Evolutionary conservation across 2,888 invertebrate species (phyloP), one percentile per base, ranked within the genome.

Genomic region (Andrena camellia): DNA sequence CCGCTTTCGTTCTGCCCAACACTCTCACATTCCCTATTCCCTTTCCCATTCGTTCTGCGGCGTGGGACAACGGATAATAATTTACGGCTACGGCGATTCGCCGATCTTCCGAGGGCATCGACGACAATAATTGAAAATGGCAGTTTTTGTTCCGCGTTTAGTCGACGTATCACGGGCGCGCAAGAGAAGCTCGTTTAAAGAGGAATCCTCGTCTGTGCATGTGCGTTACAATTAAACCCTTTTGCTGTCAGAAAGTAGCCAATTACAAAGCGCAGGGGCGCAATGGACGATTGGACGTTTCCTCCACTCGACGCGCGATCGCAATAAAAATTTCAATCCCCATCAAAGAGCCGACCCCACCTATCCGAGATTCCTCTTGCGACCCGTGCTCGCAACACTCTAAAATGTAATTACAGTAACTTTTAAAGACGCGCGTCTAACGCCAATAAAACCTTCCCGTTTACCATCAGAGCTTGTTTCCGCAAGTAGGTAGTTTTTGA

Each of bases 51-150:
- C 64, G 66, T 83, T 68, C 81, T 69, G 68, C 71, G 67, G 67
- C 33, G 31, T 64, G 72, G 72, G 69, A 72, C 59, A 81, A 83
- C 66, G 63, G 77, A 81, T 29, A 69, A 57, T 57, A 75, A 50
- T 68, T 23, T 72, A 77, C 35, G 42, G 20, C 68, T 64, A 68
- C 62, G 48, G 62, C 50, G 63, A 62, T 84, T 48, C 42, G 8
- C 60, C 50, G 29, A 68, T 66, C 67, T 67, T 57, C 35, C 69
- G 72, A 54, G 63, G 60, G 54, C 71, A 75, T 70, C 77, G 79
- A 75, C 31, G 71, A 33, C 52, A 52, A 67, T 54, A 62, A 70
- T 85, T 80, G 50, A 70, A 80, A 78, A 69, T 87, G 78, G 79
- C 80, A 85, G 83, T 85, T 77, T 73, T 70, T 59, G 50, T 64